Base-by-base conservation (phyloP, 2,797 vertebrate genomes). In the Eptatretus atami region DNA sequence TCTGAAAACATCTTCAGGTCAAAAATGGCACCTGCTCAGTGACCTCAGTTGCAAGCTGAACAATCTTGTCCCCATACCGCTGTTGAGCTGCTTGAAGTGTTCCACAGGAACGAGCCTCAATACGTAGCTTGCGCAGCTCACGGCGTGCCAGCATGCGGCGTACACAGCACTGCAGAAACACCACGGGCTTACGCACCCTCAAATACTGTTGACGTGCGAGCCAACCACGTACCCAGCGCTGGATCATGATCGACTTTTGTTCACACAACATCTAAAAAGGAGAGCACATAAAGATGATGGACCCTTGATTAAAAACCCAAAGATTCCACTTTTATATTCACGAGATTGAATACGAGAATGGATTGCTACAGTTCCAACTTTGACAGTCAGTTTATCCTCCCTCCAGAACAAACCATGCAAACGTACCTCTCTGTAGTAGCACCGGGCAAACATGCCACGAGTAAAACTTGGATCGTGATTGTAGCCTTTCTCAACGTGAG, bases 41-140 rank as follows among this genome's bases (percentile, higher is more conserved):
- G 3, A 98, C 74, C 73, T 92, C 64, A 87, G 78, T 74, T 98
- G 92, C 67, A n/a, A 98, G 77, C 72, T 96, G 90, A 84, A 98
- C 92, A 74, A 98, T 94, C 77, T 98, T 98, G 77, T 96, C 76
- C 96, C 92, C 81, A 98, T 80, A 70, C 92, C 92, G 3, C 87
- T 79, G 75, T 96, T 87, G 66, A 98, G 87, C 69, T 94, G 94
- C 77, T 94, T 98, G 73, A 85, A 96, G 72, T 87, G 90, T 67
- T 98, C 87, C 44, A 96, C 92, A 0, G 92, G n/a, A 98, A 63
- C 92, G 82, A 1, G 92, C 92, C 72, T 98, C 92, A 11, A 98
- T 96, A 77, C 93, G 94, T 67, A 98, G 77, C 70, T 93, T 94
- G 80, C 96, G 95, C 10, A 98, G 72, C 74, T 94, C 80, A 0